A percentile compares a stretch with the other conserved stretches of the same genome.
phyloP scores from a whole-genome alignment of 2,797 vertebrate species.

The Siniperca undulata region DNA sequence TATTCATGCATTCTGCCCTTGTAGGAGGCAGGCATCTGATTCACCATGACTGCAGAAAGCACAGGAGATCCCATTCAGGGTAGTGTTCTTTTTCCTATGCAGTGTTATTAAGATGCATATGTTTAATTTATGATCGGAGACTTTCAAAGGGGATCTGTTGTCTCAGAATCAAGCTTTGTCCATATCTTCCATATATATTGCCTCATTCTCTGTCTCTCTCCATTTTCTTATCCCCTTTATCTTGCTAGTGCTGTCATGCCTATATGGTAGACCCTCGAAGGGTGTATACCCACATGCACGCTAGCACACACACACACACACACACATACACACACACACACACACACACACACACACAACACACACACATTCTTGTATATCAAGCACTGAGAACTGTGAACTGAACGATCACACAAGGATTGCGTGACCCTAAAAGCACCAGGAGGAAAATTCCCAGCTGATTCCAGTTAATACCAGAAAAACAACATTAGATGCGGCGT shows the following conservation, averaged over 20 bases:
- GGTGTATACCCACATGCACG: conserved; percentile 33
- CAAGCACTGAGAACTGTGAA: conserved; percentile 40
- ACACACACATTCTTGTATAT: conserved; percentile 34
- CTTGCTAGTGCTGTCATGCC: conserved; percentile 57
- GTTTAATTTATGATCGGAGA: conserved; percentile 79
- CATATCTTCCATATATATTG: conserved; percentile 74
- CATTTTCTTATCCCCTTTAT: conserved; percentile 71
- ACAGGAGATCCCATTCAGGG: conserved; percentile 44
- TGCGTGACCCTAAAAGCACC: conserved; percentile 47
- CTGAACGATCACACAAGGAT: conserved; percentile 40
- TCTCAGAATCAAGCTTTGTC: conserved; percentile 71
- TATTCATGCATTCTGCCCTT: conserved; percentile 60
- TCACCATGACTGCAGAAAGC: conserved; percentile 56
- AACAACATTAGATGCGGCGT: conserved; percentile 61
- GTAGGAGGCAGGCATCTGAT: conserved; percentile 49
- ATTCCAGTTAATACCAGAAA: conserved; percentile 78
- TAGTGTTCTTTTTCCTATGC: conserved; percentile 56
- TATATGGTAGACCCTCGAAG: conserved; percentile 45
- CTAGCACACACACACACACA: background rate
- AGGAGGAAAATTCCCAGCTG: conserved; percentile 72
- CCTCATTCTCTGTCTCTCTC: conserved; percentile 69
- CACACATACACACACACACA: background rate
- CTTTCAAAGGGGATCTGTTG: conserved; percentile 74
- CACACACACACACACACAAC: too few species aligned
- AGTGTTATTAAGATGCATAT: conserved; percentile 74